A percentile compares a stretch with the other conserved stretches of the same genome.
Conservation (phyloP, 2,797 vertebrate species). For the Pseudochaenichthys georgianus region DNA sequence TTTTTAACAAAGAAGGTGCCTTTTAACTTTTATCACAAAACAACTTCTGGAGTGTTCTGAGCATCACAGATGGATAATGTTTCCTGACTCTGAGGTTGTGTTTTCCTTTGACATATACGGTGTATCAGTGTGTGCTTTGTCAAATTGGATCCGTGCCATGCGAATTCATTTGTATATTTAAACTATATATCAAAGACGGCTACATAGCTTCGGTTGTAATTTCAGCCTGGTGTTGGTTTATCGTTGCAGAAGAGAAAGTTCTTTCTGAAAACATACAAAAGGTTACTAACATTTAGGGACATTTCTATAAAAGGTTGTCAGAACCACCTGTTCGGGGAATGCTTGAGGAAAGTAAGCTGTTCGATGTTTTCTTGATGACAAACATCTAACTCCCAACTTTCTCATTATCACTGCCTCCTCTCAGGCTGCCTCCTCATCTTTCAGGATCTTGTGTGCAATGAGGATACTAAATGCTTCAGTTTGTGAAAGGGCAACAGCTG, state of each 20-base stretch:
- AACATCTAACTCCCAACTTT: constrained; percentile 1
- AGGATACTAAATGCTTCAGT: not conserved
- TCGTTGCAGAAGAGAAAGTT: not conserved
- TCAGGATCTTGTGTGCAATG: not conserved
- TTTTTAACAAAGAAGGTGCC: not conserved
- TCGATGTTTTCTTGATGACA: constrained; percentile 22
- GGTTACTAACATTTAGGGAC: not conserved
- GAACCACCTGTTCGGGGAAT: not conserved
- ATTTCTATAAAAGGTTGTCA: not conserved
- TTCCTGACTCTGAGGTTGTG: not conserved
- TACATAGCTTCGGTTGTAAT: no score
- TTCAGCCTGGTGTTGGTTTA: not conserved
- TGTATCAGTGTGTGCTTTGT: not conserved
- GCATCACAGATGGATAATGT: not conserved
- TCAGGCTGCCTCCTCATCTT: constrained; percentile 20
- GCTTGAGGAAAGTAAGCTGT: constrained; percentile 5
- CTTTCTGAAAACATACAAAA: not conserved
- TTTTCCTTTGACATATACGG: not conserved
- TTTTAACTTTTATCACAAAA: not conserved
- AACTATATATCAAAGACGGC: constrained; percentile 1
- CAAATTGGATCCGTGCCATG: not conserved
- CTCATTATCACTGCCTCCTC: constrained; percentile 13
- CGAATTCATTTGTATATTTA: not conserved
- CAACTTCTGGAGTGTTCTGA: not conserved
- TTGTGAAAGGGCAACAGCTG: constrained; percentile 53